These are phyloP conservation scores for Lutraria lutraria DNA, from an alignment of 2,888 invertebrate species.

Conservation along the genomic window DNA sequence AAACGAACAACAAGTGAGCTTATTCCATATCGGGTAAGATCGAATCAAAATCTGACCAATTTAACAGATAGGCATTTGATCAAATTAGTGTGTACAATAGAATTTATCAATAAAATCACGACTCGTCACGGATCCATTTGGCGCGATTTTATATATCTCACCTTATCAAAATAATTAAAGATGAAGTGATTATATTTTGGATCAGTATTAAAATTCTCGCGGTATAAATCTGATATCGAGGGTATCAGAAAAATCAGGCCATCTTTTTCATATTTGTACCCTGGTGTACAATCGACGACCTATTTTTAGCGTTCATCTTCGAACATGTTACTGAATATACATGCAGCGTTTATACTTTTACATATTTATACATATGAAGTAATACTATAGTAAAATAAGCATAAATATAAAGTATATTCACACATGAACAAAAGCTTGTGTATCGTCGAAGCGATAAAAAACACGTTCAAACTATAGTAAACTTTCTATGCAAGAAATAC, in stretches of 20 bases:
- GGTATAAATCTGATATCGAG: neutral
- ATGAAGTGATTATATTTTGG: neutral
- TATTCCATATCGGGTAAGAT: neutral
- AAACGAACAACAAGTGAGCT: slow-evolving; percentile 19
- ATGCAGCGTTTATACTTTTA: neutral
- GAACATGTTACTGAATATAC: neutral
- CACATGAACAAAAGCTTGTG: no score
- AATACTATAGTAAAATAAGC: no score
- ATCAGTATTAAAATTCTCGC: slow-evolving; percentile 12
- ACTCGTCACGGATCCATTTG: slow-evolving; percentile 32
- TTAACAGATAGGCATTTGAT: slow-evolving; percentile 53
- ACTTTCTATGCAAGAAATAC: no score
- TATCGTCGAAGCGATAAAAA: no score
- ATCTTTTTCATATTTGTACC: neutral
- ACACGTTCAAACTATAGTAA: no score
- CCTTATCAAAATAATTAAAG: slow-evolving; percentile 50
- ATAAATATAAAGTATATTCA: no score
- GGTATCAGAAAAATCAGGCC: neutral
- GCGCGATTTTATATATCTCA: slow-evolving; percentile 54
- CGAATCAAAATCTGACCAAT: slow-evolving; percentile 44
- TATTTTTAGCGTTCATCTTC: neutral
- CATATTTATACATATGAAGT: no score
- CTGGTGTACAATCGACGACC: neutral
- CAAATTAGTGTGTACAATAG: slow-evolving; percentile 38
- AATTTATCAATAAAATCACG: slow-evolving; percentile 37